phyloP scores from a whole-genome alignment of 1,140 invertebrate genomes.

The Alviniconcha marisindica region DNA sequence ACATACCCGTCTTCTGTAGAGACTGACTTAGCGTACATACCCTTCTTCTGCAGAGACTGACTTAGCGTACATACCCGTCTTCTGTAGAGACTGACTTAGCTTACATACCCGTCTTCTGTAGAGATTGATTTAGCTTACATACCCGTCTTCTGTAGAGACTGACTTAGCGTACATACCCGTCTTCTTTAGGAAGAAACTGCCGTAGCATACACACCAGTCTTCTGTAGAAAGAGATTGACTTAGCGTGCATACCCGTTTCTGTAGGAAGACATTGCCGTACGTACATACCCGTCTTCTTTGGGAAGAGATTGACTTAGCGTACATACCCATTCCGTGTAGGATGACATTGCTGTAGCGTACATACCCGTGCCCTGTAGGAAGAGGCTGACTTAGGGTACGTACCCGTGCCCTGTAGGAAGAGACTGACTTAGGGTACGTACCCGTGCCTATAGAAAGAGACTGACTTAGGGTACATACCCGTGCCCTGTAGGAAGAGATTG shows the following conservation, averaged over 20 bases:
- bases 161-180: too few species aligned
- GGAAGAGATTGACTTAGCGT: neutral
- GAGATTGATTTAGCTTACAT: neutral
- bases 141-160: neutral
- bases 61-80: neutral
- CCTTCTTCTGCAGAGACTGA: neutral
- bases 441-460: neutral
- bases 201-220: neutral
- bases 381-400: neutral
- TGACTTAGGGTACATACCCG: conserved; percentile 27
- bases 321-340: neutral
- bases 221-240: neutral
- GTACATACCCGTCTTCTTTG: neutral
- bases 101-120: neutral
- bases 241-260: neutral
- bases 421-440: too few species aligned
- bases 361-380: neutral
- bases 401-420: neutral
- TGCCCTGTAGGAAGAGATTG: conserved; percentile 52
- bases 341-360: neutral
- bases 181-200: too few species aligned
- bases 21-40: neutral
- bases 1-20: too few species aligned
- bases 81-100: neutral
- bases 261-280: neutral